These are phyloP conservation scores for Meliscaeva auricollis DNA, from an alignment of 2,888 invertebrate species.

Conservation along the genomic window DNA sequence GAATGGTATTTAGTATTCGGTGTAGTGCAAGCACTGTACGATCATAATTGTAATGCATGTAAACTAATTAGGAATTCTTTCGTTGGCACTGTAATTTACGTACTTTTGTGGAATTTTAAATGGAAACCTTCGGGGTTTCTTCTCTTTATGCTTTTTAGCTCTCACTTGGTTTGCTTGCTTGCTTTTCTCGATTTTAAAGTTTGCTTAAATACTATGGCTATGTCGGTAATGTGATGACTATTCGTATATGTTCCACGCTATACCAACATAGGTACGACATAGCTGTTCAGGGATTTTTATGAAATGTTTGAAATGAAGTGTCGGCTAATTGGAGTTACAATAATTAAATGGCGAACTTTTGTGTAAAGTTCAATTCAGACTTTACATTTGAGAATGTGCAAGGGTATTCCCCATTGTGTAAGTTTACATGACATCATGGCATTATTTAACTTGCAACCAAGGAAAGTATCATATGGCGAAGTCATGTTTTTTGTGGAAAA, in stretches of 20 bases:
- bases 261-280: not conserved
- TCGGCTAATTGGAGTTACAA: constrained; percentile 13
- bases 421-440: not conserved
- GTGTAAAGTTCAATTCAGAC: constrained; percentile 4
- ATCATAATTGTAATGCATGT: constrained; percentile 74
- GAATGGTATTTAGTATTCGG: constrained; percentile 67
- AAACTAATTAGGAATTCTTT: constrained; percentile 74
- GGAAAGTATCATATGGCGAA: too few relatives aligned
- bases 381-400: not conserved
- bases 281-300: not conserved
- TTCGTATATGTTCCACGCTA: not conserved
- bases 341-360: constrained; percentile 13
- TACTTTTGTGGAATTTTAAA: constrained; percentile 68
- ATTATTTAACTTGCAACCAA: too few relatives aligned
- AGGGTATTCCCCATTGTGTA: not conserved
- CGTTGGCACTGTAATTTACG: constrained; percentile 62
- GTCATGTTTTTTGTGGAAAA: too few relatives aligned
- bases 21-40: constrained; percentile 51
- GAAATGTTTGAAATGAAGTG: constrained; percentile 15
- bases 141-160: not conserved
- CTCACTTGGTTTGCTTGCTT: not conserved
- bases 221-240: not conserved
- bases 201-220: constrained; percentile 1
- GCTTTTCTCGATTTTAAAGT: not conserved
- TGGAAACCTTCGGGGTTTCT: constrained; percentile 44